Evolutionary conservation across 2,113 vertebrate species (phyloP).

Genomic region (Chitala chitala): DNA sequence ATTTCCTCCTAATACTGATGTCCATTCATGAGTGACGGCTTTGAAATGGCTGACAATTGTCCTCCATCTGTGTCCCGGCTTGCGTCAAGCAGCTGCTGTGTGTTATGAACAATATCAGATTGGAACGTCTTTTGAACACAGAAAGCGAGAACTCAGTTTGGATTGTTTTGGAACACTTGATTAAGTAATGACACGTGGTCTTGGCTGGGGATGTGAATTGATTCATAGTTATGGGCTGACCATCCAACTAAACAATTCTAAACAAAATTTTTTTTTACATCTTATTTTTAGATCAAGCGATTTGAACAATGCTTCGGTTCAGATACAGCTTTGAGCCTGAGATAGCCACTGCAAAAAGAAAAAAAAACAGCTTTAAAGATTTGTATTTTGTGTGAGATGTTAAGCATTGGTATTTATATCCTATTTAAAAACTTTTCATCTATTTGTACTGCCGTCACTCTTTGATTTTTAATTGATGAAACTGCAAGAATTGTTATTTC

Average conservation of each 20-base stretch:
- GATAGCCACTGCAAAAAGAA: neutral
- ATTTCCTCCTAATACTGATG: conserved; percentile 60
- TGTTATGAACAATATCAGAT: neutral
- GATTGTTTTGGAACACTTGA: neutral
- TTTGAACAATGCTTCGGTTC: neutral
- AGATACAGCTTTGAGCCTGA: neutral
- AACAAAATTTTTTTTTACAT: too few relatives aligned
- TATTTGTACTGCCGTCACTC: too few relatives aligned
- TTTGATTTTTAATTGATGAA: too few relatives aligned
- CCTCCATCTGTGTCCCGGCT: conserved; percentile 35
- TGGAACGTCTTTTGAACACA: neutral
- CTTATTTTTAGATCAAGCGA: neutral
- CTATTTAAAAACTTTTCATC: too few relatives aligned
- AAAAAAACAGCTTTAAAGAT: neutral
- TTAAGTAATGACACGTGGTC: neutral
- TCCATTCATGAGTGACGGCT: conserved; percentile 54
- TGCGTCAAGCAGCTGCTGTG: neutral
- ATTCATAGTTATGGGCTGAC: neutral
- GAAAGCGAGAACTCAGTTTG: neutral
- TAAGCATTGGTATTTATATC: too few relatives aligned
- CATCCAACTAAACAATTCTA: neutral
- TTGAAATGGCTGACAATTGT: conserved; percentile 52
- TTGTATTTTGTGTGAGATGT: too few relatives aligned
- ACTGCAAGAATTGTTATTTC: too few relatives aligned
- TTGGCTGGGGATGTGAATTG: neutral